Conservation (phyloP, 2,888 invertebrate species). For the Drosophila atroscutellata region DNA sequence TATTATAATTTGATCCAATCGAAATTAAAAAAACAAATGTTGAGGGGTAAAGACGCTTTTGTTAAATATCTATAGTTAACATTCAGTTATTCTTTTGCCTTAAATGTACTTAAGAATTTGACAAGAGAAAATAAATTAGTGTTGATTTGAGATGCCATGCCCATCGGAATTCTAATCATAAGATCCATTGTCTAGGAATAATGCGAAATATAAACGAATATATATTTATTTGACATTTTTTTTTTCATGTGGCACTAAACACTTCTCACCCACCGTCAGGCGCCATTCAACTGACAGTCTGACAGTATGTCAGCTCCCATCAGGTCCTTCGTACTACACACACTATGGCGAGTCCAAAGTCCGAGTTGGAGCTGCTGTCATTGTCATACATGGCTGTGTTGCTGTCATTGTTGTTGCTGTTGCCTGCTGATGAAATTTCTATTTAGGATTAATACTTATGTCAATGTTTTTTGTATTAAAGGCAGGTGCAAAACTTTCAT, state of each 20-base stretch:
- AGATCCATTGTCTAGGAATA: slow-evolving; percentile 26
- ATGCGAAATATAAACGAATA: slow-evolving; percentile 25
- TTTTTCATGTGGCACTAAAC: slow-evolving; percentile 1
- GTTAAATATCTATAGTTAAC: background rate
- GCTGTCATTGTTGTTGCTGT: slow-evolving; percentile 45
- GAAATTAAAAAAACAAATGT: background rate
- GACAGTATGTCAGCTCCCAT: slow-evolving; percentile 37
- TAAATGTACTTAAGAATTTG: background rate
- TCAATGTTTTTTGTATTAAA: slow-evolving; percentile 63
- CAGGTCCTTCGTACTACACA: slow-evolving; percentile 6
- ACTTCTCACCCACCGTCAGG: slow-evolving; percentile 3
- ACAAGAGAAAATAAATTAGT: slow-evolving; percentile 3
- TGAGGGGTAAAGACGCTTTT: background rate
- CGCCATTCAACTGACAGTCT: slow-evolving; percentile 3
- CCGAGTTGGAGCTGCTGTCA: slow-evolving; percentile 39
- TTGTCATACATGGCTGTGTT: slow-evolving; percentile 7
- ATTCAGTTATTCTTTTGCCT: background rate
- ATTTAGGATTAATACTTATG: slow-evolving; percentile 78
- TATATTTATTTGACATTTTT: slow-evolving; percentile 12
- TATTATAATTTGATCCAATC: background rate
- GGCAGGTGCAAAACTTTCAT: slow-evolving; percentile 76
- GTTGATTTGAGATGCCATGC: background rate
- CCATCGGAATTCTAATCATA: slow-evolving; percentile 14
- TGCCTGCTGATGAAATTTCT: slow-evolving; percentile 73
- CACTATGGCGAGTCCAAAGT: slow-evolving; percentile 7